These are phyloP conservation scores for Ploceus nigricollis DNA, from an alignment of 2,113 vertebrate genomes.

Conservation along the genomic window DNA sequence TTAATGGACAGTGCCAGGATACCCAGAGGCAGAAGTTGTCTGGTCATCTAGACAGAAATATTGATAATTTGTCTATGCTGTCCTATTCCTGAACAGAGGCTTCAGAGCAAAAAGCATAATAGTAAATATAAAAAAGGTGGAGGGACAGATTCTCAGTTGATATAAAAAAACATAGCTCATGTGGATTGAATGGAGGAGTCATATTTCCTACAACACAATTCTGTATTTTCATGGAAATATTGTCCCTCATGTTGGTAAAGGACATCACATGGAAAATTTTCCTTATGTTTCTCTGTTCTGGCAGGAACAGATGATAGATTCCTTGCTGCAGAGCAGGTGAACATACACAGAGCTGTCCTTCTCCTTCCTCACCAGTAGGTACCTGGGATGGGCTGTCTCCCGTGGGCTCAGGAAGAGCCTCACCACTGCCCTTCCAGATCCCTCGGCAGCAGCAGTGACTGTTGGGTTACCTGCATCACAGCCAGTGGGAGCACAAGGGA, in stretches of 20 bases:
- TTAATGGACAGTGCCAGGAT: neutral
- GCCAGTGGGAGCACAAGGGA: neutral
- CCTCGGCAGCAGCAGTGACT: neutral
- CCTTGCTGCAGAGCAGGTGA: neutral
- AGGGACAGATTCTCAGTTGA: neutral
- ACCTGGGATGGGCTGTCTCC: neutral
- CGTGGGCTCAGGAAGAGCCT: fast-evolving
- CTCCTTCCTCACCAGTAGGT: neutral
- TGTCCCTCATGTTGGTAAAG: neutral
- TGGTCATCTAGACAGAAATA: neutral
- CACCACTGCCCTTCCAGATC: neutral
- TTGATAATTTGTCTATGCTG: neutral
- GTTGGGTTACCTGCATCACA: neutral
- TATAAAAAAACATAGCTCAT: neutral
- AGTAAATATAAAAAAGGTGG: neutral
- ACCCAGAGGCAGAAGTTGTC: neutral
- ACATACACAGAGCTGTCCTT: neutral
- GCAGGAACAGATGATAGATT: neutral
- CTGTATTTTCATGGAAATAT: neutral
- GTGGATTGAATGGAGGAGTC: neutral
- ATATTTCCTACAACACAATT: neutral
- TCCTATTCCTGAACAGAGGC: neutral
- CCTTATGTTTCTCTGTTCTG: neutral
- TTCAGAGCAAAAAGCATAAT: neutral
- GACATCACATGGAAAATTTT: neutral